Evolutionary conservation across 2,888 invertebrate species (phyloP), one percentile per base, ranked within the genome.

Genomic region (Philereme vetulata): DNA sequence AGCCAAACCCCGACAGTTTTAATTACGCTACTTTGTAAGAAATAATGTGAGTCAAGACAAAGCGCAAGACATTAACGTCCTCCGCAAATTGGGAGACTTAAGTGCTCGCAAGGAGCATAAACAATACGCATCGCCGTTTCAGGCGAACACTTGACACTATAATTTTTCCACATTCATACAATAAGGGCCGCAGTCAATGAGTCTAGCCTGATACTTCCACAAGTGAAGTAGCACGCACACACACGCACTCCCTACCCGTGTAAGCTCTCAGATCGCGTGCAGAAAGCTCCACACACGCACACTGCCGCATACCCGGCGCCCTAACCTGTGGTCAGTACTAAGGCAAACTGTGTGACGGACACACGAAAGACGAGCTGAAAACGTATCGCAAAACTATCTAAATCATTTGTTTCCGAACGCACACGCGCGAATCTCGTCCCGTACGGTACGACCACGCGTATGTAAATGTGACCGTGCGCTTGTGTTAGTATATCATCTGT

Each of bases 131-230:
- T 85, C 81, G 81, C 82, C 78, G 83, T 90, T 88, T 84, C 89
- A 90, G 86, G 89, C 90, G 85, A 90, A 89, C 88, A 89, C 80
- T 86, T 82, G 80, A 82, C 84, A 86, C 90, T 85, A 91, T 90
- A 91, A 91, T 91, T 92, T 92, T 91, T 92, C 92, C 89, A 92
- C 92, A 90, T 92, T 90, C 90, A 91, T 90, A 92, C 90, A 90
- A 90, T 89, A 90, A 91, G 90, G 90, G 89, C 85, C 88, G 88
- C 90, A 91, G 92, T 92, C 92, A 92, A 92, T 92, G 92, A 92
- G 92, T 92, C 92, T 92, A 90, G 92, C 84, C 90, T 85, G 85
- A 81, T 85, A 90, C 88, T 83, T 85, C 79, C 82, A 89, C 90
- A 87, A 85, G 87, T 88, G 80, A 83, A 85, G 77, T 82, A 67